Evolutionary conservation across 2,113 vertebrate species (phyloP), one percentile per base, ranked within the genome.

Genomic region (Onychostruthus taczanowskii): DNA sequence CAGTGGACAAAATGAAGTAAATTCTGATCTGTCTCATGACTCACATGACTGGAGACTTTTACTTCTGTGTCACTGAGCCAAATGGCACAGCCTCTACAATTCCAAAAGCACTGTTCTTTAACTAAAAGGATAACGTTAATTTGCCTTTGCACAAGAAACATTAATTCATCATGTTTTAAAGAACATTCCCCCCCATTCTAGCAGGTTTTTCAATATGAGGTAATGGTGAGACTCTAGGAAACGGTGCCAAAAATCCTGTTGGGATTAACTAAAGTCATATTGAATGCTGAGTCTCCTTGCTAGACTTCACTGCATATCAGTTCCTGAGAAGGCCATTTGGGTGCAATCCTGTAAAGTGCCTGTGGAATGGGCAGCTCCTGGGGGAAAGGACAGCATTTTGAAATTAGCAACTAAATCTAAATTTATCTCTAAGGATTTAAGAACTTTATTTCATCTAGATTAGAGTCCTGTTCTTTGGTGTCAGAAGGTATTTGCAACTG

Each of bases 371-470:
- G 86, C 83, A 95, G 66, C 74, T 96, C 95, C 74, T 68, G 44
- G 27, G 90, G 61, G 61, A 67, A 92, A 87, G 76, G 75, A 61
- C 64, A 90, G 73, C 31, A 69, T 87, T 96, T 84, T 76, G 76
- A 96, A 95, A 94, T 90, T 94, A 92, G 86, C 77, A 89, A 63
- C 68, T 96, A 95, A 87, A 96, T 78, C 92, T 75, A 83, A 94
- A 77, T 94, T 95, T 95, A 97, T 86, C 77, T 92, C 53, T 84
- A 92, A 92, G 90, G 88, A 84, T 79, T 94, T 96, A 96, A 95
- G 95, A 96, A 95, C 79, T 89, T 93, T 69, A 96, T 89, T 95
- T 95, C 63, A 84, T 91, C 89, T 87, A 94, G 94, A 95, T 96
- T 96, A 96, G 80, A 90, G 31, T 53, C 49, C 66, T 62, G 15